Evolutionary conservation across 2,888 invertebrate species (phyloP).

Genomic region (Phortica magna): DNA sequence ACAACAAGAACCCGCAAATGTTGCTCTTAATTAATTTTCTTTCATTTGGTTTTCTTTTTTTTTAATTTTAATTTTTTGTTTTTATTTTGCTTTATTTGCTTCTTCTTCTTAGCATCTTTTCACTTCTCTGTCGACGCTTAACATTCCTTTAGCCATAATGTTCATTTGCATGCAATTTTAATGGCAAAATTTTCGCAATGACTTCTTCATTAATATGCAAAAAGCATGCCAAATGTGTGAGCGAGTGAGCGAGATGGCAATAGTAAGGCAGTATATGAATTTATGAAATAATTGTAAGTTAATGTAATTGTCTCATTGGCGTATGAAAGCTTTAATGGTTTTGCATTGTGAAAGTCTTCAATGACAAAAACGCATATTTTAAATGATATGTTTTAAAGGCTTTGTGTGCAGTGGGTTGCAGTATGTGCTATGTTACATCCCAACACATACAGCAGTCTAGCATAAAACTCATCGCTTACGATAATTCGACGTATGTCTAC

Average conservation of each 20-base stretch:
- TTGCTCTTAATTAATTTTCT: conserved; percentile 18
- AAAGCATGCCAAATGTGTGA: no score
- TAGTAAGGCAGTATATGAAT: no score
- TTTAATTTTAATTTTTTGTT: background rate
- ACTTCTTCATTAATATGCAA: background rate
- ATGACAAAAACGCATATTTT: no score
- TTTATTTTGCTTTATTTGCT: background rate
- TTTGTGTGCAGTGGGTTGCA: no score
- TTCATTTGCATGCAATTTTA: conserved; percentile 9
- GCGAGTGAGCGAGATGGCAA: no score
- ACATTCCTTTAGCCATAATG: background rate
- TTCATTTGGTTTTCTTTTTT: background rate
- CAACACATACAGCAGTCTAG: no score
- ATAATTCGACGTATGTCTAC: no score
- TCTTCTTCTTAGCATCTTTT: background rate
- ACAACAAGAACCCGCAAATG: background rate
- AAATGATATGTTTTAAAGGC: no score
- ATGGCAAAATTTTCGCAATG: conserved; percentile 10
- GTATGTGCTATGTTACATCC: no score
- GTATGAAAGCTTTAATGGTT: background rate
- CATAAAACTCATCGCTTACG: no score
- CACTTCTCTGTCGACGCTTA: background rate
- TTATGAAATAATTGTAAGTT: background rate
- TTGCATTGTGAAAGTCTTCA: background rate
- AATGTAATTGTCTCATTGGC: conserved; percentile 3